Percentiles rank a stretch among this genome's conserved stretches.
Evolutionary conservation across 2,888 invertebrate species (phyloP).

Genomic region (Pristionchus maxplancki): DNA sequence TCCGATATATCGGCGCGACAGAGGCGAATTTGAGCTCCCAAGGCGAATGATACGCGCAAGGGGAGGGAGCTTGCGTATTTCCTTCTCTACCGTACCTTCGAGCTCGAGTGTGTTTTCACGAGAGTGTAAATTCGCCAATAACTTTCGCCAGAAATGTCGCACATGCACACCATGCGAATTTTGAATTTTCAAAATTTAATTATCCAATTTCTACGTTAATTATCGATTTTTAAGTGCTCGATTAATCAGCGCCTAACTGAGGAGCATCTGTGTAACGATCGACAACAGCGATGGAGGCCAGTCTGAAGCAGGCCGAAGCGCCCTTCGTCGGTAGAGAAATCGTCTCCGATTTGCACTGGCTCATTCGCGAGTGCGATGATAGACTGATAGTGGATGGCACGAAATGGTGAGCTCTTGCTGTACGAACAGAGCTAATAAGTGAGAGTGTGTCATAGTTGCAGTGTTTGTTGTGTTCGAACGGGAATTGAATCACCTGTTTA

Average conservation of each 20-base stretch:
- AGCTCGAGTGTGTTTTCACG: not conserved
- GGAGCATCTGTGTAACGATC: not conserved
- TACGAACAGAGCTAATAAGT: not conserved
- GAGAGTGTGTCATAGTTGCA: not conserved
- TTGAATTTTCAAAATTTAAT: not conserved
- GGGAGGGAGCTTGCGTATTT: not conserved
- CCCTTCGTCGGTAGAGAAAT: conserved; percentile 57
- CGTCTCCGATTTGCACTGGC: conserved; percentile 67
- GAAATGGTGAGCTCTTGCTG: conserved; percentile 59
- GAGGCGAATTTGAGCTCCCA: not conserved
- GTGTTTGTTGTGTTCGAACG: not conserved
- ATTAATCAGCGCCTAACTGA: not conserved
- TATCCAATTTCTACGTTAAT: not conserved
- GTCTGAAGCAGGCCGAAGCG: conserved; percentile 22
- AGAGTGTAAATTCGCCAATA: not conserved
- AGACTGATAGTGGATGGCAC: conserved; percentile 67
- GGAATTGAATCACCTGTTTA: not conserved
- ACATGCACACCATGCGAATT: not conserved
- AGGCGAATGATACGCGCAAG: not conserved
- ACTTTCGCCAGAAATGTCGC: not conserved
- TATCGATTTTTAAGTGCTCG: not conserved
- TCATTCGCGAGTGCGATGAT: conserved; percentile 62
- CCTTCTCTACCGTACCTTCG: not conserved
- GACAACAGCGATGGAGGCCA: conserved; percentile 30
- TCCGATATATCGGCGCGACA: conserved; percentile 49